These are phyloP conservation scores for Ypsolopha scabrella DNA, from an alignment of 2,888 invertebrate species.

Conservation along the genomic window DNA sequence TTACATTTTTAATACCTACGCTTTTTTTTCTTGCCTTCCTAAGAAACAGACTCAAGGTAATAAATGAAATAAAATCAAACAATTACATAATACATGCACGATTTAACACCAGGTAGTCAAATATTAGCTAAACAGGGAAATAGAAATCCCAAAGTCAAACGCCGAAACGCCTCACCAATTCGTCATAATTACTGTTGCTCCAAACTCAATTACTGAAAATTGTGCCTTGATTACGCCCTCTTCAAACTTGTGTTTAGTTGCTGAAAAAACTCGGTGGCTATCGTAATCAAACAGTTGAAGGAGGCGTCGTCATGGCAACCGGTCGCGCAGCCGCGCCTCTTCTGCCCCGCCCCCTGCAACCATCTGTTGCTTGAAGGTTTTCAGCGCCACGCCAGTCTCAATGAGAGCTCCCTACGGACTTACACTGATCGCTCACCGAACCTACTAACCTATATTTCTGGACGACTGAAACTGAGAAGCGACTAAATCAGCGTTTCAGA, in stretches of 20 bases:
- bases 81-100: too few relatives aligned
- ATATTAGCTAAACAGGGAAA: background rate
- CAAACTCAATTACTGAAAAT: conserved; percentile 34
- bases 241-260: conserved; percentile 3
- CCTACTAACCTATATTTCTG: background rate
- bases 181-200: background rate
- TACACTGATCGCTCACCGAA: conserved; percentile 15
- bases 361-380: conserved; percentile 55
- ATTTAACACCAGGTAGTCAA: background rate
- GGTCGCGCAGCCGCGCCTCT: conserved; percentile 47
- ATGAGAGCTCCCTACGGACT: conserved; percentile 27
- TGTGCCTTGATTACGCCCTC: conserved; percentile 35
- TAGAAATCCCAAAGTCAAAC: conserved; percentile 13
- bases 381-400: conserved; percentile 40
- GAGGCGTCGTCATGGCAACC: conserved; percentile 63
- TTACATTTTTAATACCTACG: too few relatives aligned
- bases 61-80: too few relatives aligned
- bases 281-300: conserved; percentile 48
- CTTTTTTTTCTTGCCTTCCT: too few relatives aligned
- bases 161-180: conserved; percentile 10
- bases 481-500: conserved; percentile 15
- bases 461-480: too few relatives aligned
- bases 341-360: conserved; percentile 44
- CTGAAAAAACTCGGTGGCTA: conserved; percentile 23
- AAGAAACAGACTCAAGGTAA: too few relatives aligned